Evolutionary conservation across 1,140 invertebrate species (phyloP), one percentile per base, ranked within the genome.

Genomic region (Drosophila tropicalis): DNA sequence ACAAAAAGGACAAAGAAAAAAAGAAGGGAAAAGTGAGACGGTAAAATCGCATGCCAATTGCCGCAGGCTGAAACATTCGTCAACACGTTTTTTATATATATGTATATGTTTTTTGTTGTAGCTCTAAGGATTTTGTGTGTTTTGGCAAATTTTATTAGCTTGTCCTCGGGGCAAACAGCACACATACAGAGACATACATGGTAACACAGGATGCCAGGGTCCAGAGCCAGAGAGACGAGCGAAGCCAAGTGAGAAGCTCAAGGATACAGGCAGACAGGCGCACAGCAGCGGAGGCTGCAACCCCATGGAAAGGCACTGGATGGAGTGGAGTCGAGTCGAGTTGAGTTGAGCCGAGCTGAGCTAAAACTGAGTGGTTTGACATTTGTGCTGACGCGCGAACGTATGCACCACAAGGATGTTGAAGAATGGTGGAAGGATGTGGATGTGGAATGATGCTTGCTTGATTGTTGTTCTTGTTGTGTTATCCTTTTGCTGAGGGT

Each of bases 381-480:
- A 89, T 89, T 89, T 89, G 81, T 89, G 84, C 84, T 87, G 84
- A 87, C 84, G 84, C 84, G 84, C 84, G 84, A 87, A 87, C 84
- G 83, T 87, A 81, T 87, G 83, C 79, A 87, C 29, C 63, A 73
- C 73, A 76, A 76, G 83, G 79, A 79, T 76, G 65, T 75, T 70
- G 69, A 76, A 55, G 61, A 17, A 34, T 64, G 58, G 54, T 60
- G 61, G 41, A 55, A 60, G 55, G 54, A 47, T 51, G 44, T 47
- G 34, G 56, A 60, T 34, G 58, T 69, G 34, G 58, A 61, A 55
- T 62, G 41, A 39, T 63, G 60, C 64, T 58, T 39, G 44, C 61
- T 60, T 62, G 60, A 36, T 71, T 64, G 65, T 72, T 81, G 72
- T 78, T 66, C 79, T 80, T 72, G 79, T 77, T 73, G 70, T 36